A percentile compares a stretch with the other conserved stretches of the same genome.
Conservation (phyloP, 2,113 vertebrate genomes). For the Pseudonaja textilis region DNA sequence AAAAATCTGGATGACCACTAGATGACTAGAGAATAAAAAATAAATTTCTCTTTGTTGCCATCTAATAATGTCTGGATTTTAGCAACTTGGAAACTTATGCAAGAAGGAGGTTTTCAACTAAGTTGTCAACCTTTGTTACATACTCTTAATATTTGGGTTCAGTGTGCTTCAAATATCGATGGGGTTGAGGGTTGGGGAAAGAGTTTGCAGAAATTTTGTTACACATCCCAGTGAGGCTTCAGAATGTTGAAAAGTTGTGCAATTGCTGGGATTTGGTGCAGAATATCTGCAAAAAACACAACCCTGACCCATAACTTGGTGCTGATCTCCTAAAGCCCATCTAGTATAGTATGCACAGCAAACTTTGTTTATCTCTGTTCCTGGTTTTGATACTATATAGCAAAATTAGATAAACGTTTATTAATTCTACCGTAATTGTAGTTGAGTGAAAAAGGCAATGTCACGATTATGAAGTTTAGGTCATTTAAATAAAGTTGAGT, state of each 20-base stretch:
- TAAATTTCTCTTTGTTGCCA: background rate
- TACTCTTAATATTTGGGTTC: background rate
- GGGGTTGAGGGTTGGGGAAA: no score
- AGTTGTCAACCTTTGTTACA: background rate
- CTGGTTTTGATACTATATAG: background rate
- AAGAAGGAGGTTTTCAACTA: background rate
- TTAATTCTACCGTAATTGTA: background rate
- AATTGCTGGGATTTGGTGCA: background rate
- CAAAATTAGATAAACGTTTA: background rate
- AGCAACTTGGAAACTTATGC: background rate
- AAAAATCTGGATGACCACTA: background rate
- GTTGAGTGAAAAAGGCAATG: background rate
- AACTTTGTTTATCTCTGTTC: background rate
- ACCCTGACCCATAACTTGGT: background rate
- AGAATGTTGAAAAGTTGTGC: background rate
- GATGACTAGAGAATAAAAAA: background rate
- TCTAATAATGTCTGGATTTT: background rate
- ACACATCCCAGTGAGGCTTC: background rate
- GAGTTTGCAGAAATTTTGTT: background rate
- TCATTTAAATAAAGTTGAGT: background rate
- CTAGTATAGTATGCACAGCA: background rate
- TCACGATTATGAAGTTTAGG: background rate
- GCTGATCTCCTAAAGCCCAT: background rate
- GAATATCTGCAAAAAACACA: background rate
- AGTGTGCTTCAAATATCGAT: background rate